phyloP scores from a whole-genome alignment of 2,797 vertebrate genomes.

The Podarcis siculus region DNA sequence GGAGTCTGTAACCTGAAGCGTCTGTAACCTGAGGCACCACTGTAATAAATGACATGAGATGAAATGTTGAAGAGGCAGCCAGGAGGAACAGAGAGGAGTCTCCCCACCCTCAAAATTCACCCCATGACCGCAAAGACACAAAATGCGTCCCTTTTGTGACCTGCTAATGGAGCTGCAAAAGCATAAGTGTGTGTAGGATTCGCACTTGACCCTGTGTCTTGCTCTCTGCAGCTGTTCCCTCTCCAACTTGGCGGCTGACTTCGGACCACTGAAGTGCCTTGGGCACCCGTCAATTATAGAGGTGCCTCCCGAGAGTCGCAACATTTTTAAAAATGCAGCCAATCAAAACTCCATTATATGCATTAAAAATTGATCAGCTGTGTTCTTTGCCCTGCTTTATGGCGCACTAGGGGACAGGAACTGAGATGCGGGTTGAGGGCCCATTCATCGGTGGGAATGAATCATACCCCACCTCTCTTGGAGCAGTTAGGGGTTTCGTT shows the following conservation, averaged over 20 bases:
- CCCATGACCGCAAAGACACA: background rate
- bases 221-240: too few species aligned
- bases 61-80: too few species aligned
- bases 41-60: too few species aligned
- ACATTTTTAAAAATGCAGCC: slow-evolving; percentile 42
- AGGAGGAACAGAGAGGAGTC: too few species aligned
- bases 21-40: too few species aligned
- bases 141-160: background rate
- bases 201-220: background rate
- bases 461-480: slow-evolving; percentile 20
- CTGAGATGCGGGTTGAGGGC: background rate
- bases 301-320: slow-evolving; percentile 4
- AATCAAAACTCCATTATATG: slow-evolving; percentile 49
- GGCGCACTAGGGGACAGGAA: background rate
- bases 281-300: slow-evolving; percentile 42
- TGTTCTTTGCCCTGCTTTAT: slow-evolving; percentile 38
- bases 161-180: background rate
- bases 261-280: background rate
- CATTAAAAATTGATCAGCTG: slow-evolving; percentile 64
- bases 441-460: slow-evolving; percentile 28
- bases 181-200: background rate
- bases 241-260: background rate
- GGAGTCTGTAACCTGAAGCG: too few species aligned
- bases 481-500: slow-evolving; percentile 22
- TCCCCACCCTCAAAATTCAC: background rate